These are phyloP conservation scores for Erynnis tages DNA, from an alignment of 2,888 invertebrate species.

Conservation along the genomic window DNA sequence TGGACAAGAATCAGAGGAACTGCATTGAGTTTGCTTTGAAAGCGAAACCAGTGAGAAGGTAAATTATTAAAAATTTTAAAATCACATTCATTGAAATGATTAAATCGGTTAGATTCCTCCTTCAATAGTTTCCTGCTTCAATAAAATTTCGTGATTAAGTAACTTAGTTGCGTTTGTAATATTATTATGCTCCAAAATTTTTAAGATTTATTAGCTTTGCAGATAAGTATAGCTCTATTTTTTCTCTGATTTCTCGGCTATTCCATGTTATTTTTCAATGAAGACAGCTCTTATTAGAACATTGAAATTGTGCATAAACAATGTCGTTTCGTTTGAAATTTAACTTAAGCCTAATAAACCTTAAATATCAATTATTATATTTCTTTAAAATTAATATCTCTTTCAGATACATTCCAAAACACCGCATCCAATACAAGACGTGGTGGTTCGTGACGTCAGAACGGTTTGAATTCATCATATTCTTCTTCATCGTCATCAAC, in stretches of 20 bases:
- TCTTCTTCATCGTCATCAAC: constrained; percentile 97
- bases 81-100: neutral
- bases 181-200: too few relatives aligned
- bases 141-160: too few relatives aligned
- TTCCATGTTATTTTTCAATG: too few relatives aligned
- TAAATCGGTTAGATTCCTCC: too few relatives aligned
- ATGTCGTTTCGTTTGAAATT: too few relatives aligned
- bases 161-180: too few relatives aligned
- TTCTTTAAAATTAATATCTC: neutral
- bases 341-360: neutral
- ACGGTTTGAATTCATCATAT: constrained; percentile 98
- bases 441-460: constrained; percentile 99
- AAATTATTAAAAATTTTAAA: neutral
- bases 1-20: constrained; percentile 99
- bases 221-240: too few relatives aligned
- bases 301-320: too few relatives aligned
- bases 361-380: neutral
- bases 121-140: too few relatives aligned
- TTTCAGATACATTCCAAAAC: constrained; percentile 97
- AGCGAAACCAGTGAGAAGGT: constrained; percentile 89
- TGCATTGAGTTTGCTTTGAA: constrained; percentile 98
- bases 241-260: too few relatives aligned
- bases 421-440: constrained; percentile 95
- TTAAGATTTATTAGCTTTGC: too few relatives aligned
- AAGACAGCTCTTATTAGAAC: too few relatives aligned